phyloP scores from a whole-genome alignment of 1,140 invertebrate genomes.

The Pissodes strobi region DNA sequence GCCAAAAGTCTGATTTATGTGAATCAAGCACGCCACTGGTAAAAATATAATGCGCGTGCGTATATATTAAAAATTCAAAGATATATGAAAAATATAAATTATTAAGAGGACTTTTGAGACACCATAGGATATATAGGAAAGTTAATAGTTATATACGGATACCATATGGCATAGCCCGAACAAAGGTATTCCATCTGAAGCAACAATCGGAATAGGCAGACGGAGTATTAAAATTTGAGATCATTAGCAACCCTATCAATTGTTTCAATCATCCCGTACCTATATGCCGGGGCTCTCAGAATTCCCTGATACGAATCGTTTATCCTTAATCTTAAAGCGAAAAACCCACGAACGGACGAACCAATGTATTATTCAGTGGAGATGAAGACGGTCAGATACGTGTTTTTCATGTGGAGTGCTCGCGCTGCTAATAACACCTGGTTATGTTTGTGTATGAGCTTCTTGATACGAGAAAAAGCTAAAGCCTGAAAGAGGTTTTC shows the following conservation, averaged over 20 bases:
- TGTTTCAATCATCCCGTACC: conserved; percentile 27
- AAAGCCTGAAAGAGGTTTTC: no score
- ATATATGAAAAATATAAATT: no score
- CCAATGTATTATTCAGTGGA: conserved; percentile 36
- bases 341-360: conserved; percentile 32
- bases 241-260: conserved; percentile 32
- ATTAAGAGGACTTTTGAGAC: no score
- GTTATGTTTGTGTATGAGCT: conserved; percentile 25
- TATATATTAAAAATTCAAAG: no score
- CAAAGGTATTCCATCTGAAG: conserved; percentile 8
- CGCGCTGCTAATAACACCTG: conserved; percentile 35
- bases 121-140: no score
- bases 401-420: conserved; percentile 32
- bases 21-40: no score
- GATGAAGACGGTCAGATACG: conserved; percentile 29
- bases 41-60: no score
- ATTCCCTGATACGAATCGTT: conserved; percentile 30
- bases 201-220: conserved; percentile 3
- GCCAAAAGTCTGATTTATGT: no score
- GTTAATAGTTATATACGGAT: no score
- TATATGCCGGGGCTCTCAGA: conserved; percentile 29
- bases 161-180: conserved; percentile 6
- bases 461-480: conserved; percentile 1
- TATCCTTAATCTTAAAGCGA: conserved; percentile 30
- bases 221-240: conserved; percentile 27